Evolutionary conservation across 2,888 invertebrate species (phyloP).

Genomic region (Iphiclides podalirius): DNA sequence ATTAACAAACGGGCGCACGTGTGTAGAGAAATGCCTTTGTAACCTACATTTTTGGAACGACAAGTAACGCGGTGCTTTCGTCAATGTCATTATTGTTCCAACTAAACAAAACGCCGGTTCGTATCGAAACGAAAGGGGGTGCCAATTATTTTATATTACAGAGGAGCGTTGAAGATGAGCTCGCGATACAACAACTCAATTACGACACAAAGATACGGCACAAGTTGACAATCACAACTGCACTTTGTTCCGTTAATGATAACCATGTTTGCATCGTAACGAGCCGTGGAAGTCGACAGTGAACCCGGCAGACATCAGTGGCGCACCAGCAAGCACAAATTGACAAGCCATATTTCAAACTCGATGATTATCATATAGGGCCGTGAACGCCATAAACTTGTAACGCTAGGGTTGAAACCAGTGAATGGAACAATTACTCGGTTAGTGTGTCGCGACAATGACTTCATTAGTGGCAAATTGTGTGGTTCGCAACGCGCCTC

Average conservation of each 20-base stretch:
- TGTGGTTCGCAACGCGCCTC: slow-evolving; percentile 32
- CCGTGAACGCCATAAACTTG: slow-evolving; percentile 54
- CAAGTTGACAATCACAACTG: slow-evolving; percentile 33
- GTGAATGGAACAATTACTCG: slow-evolving; percentile 58
- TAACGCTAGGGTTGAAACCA: slow-evolving; percentile 51
- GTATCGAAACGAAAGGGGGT: not conserved
- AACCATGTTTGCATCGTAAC: slow-evolving; percentile 37
- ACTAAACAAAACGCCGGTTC: too few species aligned
- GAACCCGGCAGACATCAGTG: slow-evolving; percentile 41
- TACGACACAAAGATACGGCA: slow-evolving; percentile 26
- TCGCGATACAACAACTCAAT: slow-evolving; percentile 31
- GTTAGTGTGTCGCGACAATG: slow-evolving; percentile 49
- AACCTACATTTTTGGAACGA: slow-evolving; percentile 4
- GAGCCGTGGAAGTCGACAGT: slow-evolving; percentile 46
- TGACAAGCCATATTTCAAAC: slow-evolving; percentile 59
- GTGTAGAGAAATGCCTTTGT: not conserved
- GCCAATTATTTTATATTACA: slow-evolving; percentile 4
- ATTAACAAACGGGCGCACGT: slow-evolving; percentile 25
- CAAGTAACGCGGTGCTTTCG: too few species aligned
- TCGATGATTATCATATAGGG: slow-evolving; percentile 54
- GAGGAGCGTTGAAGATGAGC: slow-evolving; percentile 20
- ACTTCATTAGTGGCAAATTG: slow-evolving; percentile 58
- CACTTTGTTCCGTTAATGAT: slow-evolving; percentile 36
- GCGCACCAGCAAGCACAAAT: slow-evolving; percentile 48
- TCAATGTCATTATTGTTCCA: too few species aligned